phyloP scores from a whole-genome alignment of 1,140 invertebrate genomes.

The Monomorium pharaonis region DNA sequence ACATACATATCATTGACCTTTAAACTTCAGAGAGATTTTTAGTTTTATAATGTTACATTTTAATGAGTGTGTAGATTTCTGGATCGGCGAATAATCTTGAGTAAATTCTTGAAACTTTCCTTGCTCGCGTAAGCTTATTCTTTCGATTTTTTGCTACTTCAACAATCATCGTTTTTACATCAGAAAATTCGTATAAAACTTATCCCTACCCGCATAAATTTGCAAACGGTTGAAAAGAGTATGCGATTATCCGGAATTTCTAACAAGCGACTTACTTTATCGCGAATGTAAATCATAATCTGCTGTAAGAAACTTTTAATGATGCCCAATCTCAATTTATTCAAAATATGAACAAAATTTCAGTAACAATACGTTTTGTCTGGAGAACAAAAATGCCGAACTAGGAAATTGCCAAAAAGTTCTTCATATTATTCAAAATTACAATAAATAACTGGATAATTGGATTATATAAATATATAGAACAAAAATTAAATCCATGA shows the following conservation, averaged over 20 bases:
- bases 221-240: neutral
- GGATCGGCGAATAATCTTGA: constrained; percentile 25
- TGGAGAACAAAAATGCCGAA: neutral
- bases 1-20: neutral
- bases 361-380: neutral
- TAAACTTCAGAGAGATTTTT: neutral
- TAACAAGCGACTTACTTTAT: neutral
- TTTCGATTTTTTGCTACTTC: constrained; percentile 42
- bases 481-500: neutral
- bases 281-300: constrained; percentile 25
- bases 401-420: neutral
- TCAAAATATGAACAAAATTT: neutral
- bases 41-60: constrained; percentile 15
- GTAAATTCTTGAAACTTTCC: constrained; percentile 37
- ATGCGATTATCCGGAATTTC: constrained; percentile 14
- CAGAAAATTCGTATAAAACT: constrained; percentile 32
- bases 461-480: neutral
- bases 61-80: constrained; percentile 24
- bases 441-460: neutral
- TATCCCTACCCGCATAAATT: constrained; percentile 46
- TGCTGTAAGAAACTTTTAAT: constrained; percentile 23
- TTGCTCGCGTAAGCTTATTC: neutral
- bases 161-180: constrained; percentile 35
- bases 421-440: neutral
- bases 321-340: neutral